Conservation (phyloP, 2,888 invertebrate species). For the Sturmia bella region DNA sequence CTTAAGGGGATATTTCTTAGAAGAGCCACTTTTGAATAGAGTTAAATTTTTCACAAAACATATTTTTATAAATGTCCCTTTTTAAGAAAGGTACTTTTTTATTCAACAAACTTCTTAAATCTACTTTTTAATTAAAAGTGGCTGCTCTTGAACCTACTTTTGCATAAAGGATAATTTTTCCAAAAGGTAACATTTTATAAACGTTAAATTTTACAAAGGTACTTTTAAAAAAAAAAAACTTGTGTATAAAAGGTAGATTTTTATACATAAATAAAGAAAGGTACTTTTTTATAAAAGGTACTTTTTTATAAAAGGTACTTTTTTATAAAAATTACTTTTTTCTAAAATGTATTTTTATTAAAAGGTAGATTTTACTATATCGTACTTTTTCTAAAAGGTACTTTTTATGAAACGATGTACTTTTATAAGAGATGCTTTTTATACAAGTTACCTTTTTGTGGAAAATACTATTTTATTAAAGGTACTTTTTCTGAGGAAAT, state of each 20-base stretch:
- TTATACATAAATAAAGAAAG: too few species aligned
- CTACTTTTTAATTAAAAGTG: not conserved
- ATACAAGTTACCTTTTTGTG: not conserved
- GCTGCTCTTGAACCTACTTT: not conserved
- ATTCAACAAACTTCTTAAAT: not conserved
- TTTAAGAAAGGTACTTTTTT: not conserved
- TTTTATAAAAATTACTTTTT: not conserved
- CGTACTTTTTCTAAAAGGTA: not conserved
- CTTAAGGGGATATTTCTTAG: too few species aligned
- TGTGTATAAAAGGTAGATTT: too few species aligned
- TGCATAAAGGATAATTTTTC: not conserved
- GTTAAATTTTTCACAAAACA: too few species aligned
- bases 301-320: not conserved
- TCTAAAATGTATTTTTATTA: not conserved
- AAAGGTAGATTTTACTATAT: not conserved
- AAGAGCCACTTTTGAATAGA: too few species aligned
- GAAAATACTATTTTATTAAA: not conserved
- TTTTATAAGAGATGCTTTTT: not conserved
- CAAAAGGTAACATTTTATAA: not conserved
- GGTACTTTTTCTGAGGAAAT: too few species aligned
- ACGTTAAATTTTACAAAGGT: not conserved
- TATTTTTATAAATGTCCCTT: too few species aligned
- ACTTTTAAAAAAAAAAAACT: not conserved
- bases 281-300: too few species aligned
- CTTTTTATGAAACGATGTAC: conserved; percentile 1